A percentile compares a stretch with the other conserved stretches of the same genome.
These are phyloP conservation scores for Stichodactyla mertensii DNA, from an alignment of 64 coral and sea anemone species.

Conservation along the genomic window DNA sequence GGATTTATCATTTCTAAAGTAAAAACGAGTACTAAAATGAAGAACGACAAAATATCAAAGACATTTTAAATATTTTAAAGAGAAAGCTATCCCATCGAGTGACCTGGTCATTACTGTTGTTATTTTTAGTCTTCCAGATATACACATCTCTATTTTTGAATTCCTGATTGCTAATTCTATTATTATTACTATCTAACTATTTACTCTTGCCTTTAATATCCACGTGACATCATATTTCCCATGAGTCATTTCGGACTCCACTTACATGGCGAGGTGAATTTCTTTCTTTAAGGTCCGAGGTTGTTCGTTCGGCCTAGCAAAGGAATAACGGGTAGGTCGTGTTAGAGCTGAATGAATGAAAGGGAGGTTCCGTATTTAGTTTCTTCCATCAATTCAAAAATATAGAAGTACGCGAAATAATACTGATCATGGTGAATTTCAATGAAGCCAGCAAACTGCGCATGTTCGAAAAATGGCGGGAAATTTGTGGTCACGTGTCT, in stretches of 20 bases:
- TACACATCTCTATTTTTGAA: neutral
- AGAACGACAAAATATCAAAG: too few species aligned
- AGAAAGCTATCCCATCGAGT: neutral
- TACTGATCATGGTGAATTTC: too few species aligned
- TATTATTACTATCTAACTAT: neutral
- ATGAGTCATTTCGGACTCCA: conserved; percentile 6
- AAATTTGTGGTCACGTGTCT: too few species aligned
- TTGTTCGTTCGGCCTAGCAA: neutral
- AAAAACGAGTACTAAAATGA: neutral
- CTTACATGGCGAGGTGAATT: neutral
- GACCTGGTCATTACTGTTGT: neutral
- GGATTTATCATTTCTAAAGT: neutral
- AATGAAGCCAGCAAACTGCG: too few species aligned
- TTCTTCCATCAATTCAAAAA: too few species aligned
- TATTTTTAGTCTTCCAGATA: too few species aligned
- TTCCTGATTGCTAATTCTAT: neutral
- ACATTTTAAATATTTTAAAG: neutral
- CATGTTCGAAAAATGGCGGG: too few species aligned
- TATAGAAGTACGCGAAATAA: too few species aligned
- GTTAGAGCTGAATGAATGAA: neutral
- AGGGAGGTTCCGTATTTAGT: too few species aligned
- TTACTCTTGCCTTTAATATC: neutral
- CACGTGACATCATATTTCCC: neutral
- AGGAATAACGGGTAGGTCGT: neutral
- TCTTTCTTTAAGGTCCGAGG: neutral